Evolutionary conservation across 2,888 invertebrate species (phyloP).

Genomic region (Geotrupes spiniger): DNA sequence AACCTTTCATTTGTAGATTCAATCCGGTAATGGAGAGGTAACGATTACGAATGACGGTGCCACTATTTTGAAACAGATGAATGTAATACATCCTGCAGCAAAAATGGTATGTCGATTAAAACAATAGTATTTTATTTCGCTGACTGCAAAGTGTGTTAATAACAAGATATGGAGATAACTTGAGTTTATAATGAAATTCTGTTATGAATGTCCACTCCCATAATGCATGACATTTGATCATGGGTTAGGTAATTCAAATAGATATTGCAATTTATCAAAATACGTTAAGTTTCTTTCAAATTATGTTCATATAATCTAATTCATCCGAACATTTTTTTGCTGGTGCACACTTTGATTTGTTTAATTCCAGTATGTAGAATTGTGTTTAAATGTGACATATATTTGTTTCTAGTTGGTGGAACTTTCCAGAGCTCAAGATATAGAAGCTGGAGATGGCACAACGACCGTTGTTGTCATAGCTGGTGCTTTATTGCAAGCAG

Average conservation of each 20-base stretch:
- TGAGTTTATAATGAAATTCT: no score
- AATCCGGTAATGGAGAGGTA: constrained; percentile 94
- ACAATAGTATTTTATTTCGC: neutral
- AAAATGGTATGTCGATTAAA: constrained; percentile 79
- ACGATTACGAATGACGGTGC: constrained; percentile 99
- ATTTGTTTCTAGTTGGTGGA: constrained; percentile 79
- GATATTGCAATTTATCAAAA: no score
- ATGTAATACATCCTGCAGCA: constrained; percentile 96
- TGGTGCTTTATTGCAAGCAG: constrained; percentile 92
- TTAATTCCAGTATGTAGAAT: no score
- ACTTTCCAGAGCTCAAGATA: constrained; percentile 96
- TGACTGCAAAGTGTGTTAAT: no score
- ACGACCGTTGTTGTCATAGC: constrained; percentile 98
- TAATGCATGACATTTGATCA: no score
- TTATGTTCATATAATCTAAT: no score
- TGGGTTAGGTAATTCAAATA: neutral
- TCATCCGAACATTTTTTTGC: no score
- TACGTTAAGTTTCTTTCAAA: no score
- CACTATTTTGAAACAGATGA: constrained; percentile 98
- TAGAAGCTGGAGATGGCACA: constrained; percentile 99
- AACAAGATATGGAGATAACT: no score
- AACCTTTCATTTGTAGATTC: constrained; percentile 66
- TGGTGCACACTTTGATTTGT: no score
- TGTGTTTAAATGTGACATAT: no score
- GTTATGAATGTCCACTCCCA: no score